phyloP scores from a whole-genome alignment of 2,113 vertebrate species.

The Rhombomys opimus region DNA sequence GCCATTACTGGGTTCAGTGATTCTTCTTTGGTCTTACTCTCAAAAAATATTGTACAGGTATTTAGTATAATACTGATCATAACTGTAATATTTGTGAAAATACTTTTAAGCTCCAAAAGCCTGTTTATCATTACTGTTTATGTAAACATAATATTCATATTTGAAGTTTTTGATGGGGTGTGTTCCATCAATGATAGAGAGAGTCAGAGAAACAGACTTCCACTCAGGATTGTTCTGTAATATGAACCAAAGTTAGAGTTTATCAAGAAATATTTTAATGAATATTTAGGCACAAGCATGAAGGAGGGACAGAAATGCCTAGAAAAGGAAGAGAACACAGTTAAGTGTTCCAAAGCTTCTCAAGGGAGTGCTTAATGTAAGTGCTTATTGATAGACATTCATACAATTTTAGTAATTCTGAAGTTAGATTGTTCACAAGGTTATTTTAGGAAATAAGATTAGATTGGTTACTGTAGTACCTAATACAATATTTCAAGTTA shows the following conservation, averaged over 20 bases:
- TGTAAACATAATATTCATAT: neutral
- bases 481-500: neutral
- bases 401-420: neutral
- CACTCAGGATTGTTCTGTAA: neutral
- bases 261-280: neutral
- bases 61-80: neutral
- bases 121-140: neutral
- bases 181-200: neutral
- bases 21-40: neutral
- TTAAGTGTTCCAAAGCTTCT: neutral
- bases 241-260: neutral
- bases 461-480: neutral
- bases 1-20: neutral
- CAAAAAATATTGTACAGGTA: neutral
- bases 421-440: neutral
- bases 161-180: neutral
- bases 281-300: neutral
- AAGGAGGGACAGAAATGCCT: neutral
- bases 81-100: neutral
- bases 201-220: neutral
- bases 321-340: neutral
- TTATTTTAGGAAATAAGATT: neutral
- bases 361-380: neutral
- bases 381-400: neutral
- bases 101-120: neutral